A percentile compares a stretch with the other conserved stretches of the same genome.
These are phyloP conservation scores for Malurus leucopterus DNA, from an alignment of 2,797 vertebrate genomes.

Conservation along the genomic window DNA sequence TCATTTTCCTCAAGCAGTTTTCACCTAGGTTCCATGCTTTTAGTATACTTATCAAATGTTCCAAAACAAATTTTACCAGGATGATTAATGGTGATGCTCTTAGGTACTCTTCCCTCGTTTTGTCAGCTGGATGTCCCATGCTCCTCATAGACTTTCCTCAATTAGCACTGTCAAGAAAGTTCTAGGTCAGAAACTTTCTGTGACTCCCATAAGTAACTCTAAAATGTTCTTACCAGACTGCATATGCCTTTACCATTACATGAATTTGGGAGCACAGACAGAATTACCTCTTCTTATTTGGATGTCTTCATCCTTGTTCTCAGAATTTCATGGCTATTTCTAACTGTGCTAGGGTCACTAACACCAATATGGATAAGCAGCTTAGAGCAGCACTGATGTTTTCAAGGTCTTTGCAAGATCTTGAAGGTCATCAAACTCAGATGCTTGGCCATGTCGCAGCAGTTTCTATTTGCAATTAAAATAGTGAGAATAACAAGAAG, in stretches of 20 bases:
- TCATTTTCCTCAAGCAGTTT: background rate
- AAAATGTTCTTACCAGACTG: background rate
- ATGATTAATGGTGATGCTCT: background rate
- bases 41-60: background rate
- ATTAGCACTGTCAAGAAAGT: background rate
- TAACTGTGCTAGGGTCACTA: background rate
- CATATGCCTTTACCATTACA: background rate
- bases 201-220: background rate
- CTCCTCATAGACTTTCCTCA: background rate
- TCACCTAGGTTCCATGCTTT: background rate
- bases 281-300: background rate
- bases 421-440: slow-evolving; percentile 15
- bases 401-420: background rate
- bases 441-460: background rate
- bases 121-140: background rate
- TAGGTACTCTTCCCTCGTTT: background rate
- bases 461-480: slow-evolving; percentile 23
- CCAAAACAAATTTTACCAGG: background rate
- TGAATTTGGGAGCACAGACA: background rate
- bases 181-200: background rate
- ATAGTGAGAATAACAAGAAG: slow-evolving; percentile 15
- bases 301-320: background rate
- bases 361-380: background rate
- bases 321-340: background rate
- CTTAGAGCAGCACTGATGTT: background rate